These are phyloP conservation scores for Ceratosolen solmsi DNA, from an alignment of 1,140 invertebrate genomes.

Conservation along the genomic window DNA sequence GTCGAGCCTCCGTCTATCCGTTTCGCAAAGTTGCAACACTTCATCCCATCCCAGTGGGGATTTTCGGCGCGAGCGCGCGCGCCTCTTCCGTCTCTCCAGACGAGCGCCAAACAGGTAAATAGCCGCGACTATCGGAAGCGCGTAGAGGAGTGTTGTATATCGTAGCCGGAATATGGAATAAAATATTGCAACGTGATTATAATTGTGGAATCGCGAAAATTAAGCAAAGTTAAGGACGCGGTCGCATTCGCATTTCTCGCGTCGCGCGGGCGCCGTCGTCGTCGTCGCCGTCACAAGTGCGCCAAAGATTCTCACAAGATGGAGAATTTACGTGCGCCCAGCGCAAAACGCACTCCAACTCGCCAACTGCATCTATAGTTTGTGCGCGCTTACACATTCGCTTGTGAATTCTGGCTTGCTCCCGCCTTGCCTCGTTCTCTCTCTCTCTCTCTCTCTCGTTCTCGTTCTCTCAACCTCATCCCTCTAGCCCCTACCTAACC, in stretches of 20 bases:
- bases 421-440: neutral
- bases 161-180: no score
- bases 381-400: neutral
- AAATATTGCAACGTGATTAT: no score
- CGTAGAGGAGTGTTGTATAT: no score
- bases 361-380: neutral
- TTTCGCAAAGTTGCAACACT: neutral
- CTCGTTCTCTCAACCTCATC: neutral
- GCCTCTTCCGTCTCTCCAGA: neutral
- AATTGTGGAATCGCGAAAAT: neutral
- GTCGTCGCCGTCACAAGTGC: neutral
- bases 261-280: neutral
- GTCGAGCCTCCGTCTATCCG: constrained; percentile 23
- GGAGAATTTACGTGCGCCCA: constrained; percentile 15
- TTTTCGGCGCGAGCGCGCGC: constrained; percentile 32
- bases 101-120: neutral
- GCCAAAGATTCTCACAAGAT: constrained; percentile 34
- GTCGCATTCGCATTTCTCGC: neutral
- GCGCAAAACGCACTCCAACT: neutral
- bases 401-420: neutral
- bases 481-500: neutral
- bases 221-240: neutral
- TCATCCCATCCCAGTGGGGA: constrained; percentile 10
- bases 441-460: neutral
- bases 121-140: neutral